Evolutionary conservation across 2,113 vertebrate genomes (phyloP), one percentile per base, ranked within the genome.

Genomic region (Eulacestoma nigropectus): DNA sequence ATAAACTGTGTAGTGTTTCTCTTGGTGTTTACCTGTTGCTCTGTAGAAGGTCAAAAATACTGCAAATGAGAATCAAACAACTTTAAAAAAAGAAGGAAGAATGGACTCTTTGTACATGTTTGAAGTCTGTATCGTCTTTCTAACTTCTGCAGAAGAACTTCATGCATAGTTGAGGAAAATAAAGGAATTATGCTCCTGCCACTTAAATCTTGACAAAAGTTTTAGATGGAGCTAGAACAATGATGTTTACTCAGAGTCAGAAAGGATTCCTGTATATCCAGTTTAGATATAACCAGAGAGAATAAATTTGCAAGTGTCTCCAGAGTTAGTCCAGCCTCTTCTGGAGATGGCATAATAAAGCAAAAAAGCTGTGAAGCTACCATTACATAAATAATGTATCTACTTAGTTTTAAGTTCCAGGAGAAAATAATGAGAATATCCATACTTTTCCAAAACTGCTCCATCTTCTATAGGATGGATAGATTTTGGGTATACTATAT

Each of bases 1-100:
- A 90, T 65, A 42, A 93, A 70, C 26, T 87, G 52, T 65, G 35
- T 62, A 80, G 30, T 65, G 81, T 95, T 89, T 80, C 74, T 89
- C 84, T 92, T 89, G 60, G 88, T 89, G 32, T 94, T 97, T 91
- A 62, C 57, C 42, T 93, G 68, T 13, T 94, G 52, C 88, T 75
- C 20, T 11, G 41, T 27, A 88, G 39, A 88, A 87, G 67, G 21
- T 74, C 63, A 75, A 89, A 78, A 18, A 65, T 16, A 75, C 32
- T 37, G 10, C 11, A 79, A 59, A 64, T 39, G 41, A 76, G 62
- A 87, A 78, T 5, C 3, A 50, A 93, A 63, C 14, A 81, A 42
- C 26, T 72, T 68, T 10, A 72, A 67, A 35, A 81, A 46, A 81
- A 46, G 8, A 46, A 60, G 11, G 14, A 70, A 52, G 33, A 79